phyloP scores from a whole-genome alignment of 2,113 vertebrate genomes.

The Phoenicopterus ruber region DNA sequence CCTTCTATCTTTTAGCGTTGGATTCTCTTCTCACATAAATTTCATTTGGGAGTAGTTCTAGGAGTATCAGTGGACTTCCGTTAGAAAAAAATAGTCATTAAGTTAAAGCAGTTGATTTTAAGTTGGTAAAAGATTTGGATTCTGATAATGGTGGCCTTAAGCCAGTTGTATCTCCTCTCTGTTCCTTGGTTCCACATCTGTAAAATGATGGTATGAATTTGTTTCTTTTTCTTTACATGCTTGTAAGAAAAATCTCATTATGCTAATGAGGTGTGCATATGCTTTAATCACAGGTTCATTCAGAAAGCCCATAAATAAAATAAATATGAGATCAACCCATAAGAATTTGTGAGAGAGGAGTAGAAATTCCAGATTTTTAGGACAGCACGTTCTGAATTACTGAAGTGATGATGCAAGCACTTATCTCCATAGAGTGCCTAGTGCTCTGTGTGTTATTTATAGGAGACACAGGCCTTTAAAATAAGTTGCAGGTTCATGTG shows the following conservation, averaged over 20 bases:
- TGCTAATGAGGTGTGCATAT: constrained; percentile 33
- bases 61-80: not conserved
- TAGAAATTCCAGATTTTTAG: constrained; percentile 20
- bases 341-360: not conserved
- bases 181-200: constrained; percentile 21
- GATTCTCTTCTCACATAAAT: not conserved
- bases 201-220: constrained; percentile 7
- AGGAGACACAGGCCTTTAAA: not conserved
- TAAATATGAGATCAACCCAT: not conserved
- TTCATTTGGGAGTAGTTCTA: not conserved
- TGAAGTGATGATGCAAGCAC: constrained; percentile 17
- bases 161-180: not conserved
- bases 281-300: constrained; percentile 51
- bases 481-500: constrained; percentile 22
- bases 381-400: constrained; percentile 14
- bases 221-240: not conserved
- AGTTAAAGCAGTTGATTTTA: not conserved
- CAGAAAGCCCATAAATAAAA: constrained; percentile 25
- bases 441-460: constrained; percentile 26
- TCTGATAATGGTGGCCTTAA: not conserved
- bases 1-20: not conserved
- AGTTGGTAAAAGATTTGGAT: not conserved
- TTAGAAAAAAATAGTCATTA: not conserved
- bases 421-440: not conserved
- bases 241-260: constrained; percentile 44